Evolutionary conservation across 2,888 invertebrate genomes (phyloP), one percentile per base, ranked within the genome.

Genomic region (Synergus umbraculus): DNA sequence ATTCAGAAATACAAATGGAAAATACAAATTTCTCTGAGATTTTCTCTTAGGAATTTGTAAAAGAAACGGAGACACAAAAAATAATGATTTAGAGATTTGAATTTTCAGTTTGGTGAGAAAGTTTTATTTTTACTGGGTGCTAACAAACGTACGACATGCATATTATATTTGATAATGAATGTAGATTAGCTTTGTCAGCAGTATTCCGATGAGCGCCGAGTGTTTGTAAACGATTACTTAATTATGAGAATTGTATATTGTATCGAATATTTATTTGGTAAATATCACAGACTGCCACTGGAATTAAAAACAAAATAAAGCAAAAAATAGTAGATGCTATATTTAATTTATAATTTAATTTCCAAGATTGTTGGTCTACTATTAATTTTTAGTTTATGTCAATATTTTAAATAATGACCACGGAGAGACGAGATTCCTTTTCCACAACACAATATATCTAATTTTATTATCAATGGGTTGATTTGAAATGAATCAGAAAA

Each of bases 61-160:
- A 8, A 18, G 3, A 41, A 66, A 66, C 10, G 4, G n/a, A 66
- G n/a, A 66, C 10, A 10, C n/a, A 67, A 12, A 44, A 67, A 67
- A 13, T 29, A 44, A 46, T 44, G 4, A 44, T 22, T 46, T 7
- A 63, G 63, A 63, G 22, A 63, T 29, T 63, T 63, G 63, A 22
- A 63, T 63, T 63, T 63, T 63, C 12, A 63, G 29, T 5, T 63
- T 22, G 13, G 29, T 29, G 29, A 22, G 79, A 77, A 81, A 77
- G 41, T 80, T 83, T 82, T 82, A 83, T 82, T 80, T 54, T 79
- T 79, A 78, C 49, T 60, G 69, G 79, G 77, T 81, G 79, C 78
- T 80, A 82, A 82, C 81, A 81, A 82, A 82, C 46, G 64, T 81
- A 29, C 29, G 29, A 29, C 2, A 29, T 79, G 80, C 79, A 43